These are phyloP conservation scores for Trematomus bernacchii DNA, from an alignment of 2,797 vertebrate species.

Conservation along the genomic window DNA sequence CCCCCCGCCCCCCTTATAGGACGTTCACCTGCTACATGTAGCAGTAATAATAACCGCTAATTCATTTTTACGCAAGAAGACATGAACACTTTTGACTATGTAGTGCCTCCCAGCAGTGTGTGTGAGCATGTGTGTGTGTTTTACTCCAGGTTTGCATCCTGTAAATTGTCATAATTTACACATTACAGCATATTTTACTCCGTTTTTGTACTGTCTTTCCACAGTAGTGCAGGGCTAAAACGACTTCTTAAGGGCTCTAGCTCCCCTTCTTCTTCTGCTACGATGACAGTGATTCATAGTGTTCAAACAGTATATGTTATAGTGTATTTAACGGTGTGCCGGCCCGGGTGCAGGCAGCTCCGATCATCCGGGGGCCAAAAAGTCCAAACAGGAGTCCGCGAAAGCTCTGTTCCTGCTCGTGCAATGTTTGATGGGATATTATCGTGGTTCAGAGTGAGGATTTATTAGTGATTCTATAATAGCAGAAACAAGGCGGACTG, in stretches of 20 bases:
- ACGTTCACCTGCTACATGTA: conserved; percentile 8
- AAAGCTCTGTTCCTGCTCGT: conserved; percentile 1
- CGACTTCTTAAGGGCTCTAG: neutral
- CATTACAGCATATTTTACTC: conserved; percentile 18
- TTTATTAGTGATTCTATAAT: conserved; percentile 51
- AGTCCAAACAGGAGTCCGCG: conserved; percentile 30
- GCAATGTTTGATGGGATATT: conserved; percentile 28
- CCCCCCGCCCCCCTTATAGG: neutral
- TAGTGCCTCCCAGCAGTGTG: neutral
- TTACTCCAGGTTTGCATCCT: neutral
- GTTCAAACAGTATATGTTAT: conserved; percentile 7
- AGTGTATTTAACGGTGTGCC: conserved; percentile 5
- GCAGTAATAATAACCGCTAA: neutral
- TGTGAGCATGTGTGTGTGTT: neutral
- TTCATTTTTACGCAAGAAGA: conserved; percentile 18
- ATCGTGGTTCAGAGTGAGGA: conserved; percentile 24
- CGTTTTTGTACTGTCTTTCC: too few relatives aligned
- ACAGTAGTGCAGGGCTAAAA: neutral
- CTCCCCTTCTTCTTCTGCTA: neutral
- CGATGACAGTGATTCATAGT: conserved; percentile 39
- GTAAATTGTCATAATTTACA: conserved; percentile 25
- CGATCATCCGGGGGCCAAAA: conserved; percentile 10
- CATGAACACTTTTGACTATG: neutral
- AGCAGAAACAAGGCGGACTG: conserved; percentile 27
- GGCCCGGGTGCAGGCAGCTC: conserved; percentile 6